phyloP scores from a whole-genome alignment of 1,140 invertebrate genomes.

The Steinernema feltiae region DNA sequence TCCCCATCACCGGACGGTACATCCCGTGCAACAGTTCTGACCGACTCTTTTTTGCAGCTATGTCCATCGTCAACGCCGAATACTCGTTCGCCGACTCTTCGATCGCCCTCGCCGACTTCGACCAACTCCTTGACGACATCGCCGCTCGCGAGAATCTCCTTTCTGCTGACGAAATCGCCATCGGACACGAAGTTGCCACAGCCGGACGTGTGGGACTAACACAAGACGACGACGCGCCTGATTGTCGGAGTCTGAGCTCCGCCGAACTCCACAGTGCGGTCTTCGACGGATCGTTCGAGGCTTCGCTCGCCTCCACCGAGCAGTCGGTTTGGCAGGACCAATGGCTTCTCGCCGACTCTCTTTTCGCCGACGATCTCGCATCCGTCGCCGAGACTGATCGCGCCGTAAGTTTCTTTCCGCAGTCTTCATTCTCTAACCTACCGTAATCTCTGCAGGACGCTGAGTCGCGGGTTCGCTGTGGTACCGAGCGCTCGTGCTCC shows the following conservation, averaged over 20 bases:
- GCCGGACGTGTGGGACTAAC: not conserved
- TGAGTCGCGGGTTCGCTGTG: constrained; percentile 6
- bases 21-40: no score
- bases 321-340: constrained; percentile 7
- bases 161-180: not conserved
- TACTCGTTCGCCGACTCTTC: not conserved
- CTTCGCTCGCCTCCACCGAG: not conserved
- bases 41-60: not conserved
- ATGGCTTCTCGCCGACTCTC: not conserved
- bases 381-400: not conserved
- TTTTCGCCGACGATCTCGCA: not conserved
- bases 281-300: not conserved
- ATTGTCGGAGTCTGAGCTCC: not conserved
- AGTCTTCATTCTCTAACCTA: not conserved
- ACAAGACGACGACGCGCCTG: not conserved
- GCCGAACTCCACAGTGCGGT: not conserved
- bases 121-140: constrained; percentile 4
- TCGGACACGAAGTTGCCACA: not conserved
- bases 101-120: not conserved
- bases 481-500: not conserved
- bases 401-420: not conserved
- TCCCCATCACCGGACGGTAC: no score
- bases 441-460: not conserved
- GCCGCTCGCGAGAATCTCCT: constrained; percentile 7
- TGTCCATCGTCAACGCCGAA: not conserved